Base-by-base conservation (phyloP, 1,140 invertebrate species). In the Amphibalanus amphitrite region DNA sequence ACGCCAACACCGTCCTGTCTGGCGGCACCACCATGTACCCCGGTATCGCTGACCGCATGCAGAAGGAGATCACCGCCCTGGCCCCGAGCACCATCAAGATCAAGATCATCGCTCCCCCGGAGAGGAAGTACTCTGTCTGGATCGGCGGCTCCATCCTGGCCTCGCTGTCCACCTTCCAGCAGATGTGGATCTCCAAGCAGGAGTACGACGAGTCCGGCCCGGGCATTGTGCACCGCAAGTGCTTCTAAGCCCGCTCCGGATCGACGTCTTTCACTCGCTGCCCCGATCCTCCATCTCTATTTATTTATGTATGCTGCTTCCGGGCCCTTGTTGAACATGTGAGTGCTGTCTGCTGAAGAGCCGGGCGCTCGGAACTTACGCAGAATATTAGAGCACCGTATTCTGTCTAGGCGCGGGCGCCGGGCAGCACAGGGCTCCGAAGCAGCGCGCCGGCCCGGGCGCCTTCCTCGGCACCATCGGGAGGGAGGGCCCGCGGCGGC, bases 61-160 rank as follows among this genome's bases (percentile, higher is more conserved):
- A n/a, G 78, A 92, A 92, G 78, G 91, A 93, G 83, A 92, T 93
- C n/a, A 91, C 90, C 73, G 86, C 89, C 47, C 83, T 93, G 71
- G 90, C 91, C 73, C 91, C 91, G 72, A 84, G 83, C 64, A 90
- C 88, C 70, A 90, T 91, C 86, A 93, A 94, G 83, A 92, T 93
- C 85, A 93, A 94, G 85, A 92, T 94, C 85, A 93, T 93, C 81
- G 91, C 91, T 80, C 91, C 89, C 75, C 91, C 91, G 73, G 91
- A 93, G 81, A 88, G 91, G 82, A 93, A 93, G 80, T 93, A 93
- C 85, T 92, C 90, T 82, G 90, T 92, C 80, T 92, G 90, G 90
- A 91, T 92, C 85, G 88, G 89, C 80, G 90, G 90, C 75, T 90
- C 89, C 81, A 92, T 91, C 83, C 81, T 92, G 76, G 90, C 90